Base-by-base conservation (phyloP, 2,888 invertebrate genomes). In the Drosophila prostipennis region DNA sequence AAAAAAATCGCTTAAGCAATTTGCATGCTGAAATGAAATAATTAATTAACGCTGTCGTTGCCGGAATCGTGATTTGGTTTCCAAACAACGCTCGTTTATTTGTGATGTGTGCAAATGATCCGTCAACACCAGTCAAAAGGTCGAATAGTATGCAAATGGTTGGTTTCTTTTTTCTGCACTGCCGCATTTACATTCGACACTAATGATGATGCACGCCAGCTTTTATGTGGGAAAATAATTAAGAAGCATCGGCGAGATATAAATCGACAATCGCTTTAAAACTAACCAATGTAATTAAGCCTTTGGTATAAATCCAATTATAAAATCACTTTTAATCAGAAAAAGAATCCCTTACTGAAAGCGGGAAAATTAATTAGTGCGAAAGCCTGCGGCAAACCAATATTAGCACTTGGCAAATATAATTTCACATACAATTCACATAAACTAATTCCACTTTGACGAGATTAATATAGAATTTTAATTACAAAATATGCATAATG, bases 21-120 rank as follows among this genome's bases (percentile, higher is more conserved):
- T 36, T 56, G 74, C 78, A 78, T 52, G 69, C 59, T 29, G 56
- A 80, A 80, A 78, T 83, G 78, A 86, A 81, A 83, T 80, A 86
- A 80, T 83, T 87, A 87, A 74, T 72, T 70, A 61, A 48, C 53
- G 58, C 51, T 19, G 67, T 40, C 43, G 53, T 48, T 58, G 52
- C n/a, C 59, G 6, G 61, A 40, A 13, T 32, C 61, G 65, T 65
- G 42, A 64, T 65, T 51, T 65, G 42, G 43, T 60, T 60, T 14
- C n/a, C 61, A 36, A 60, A 59, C 40, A 59, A n/a, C n/a, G 60
- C 34, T 26, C 5, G 32, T 34, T 6, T 48, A 43, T 43, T 26
- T 59, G 57, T n/a, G 42, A 40, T 53, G 40, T 36, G 16, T 14
- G 19, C 19, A 32, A 32, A 32, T 32, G 43, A 36, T 10, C 43